Conservation (phyloP, 1,140 invertebrate genomes). For the Teleopsis dalmanni region DNA sequence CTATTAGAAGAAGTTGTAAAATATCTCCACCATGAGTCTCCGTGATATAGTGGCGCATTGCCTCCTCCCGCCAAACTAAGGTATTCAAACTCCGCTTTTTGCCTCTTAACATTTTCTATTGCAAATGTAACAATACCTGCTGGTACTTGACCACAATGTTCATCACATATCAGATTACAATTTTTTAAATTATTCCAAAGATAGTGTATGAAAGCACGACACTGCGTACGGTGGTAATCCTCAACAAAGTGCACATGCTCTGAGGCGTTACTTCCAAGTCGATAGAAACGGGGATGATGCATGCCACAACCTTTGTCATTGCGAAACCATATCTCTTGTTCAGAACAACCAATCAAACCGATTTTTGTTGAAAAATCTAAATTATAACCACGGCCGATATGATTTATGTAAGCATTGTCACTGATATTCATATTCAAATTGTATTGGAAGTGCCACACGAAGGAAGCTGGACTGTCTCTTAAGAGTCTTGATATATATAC, state of each 20-base stretch:
- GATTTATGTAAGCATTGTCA: constrained; percentile 50
- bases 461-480: constrained; percentile 49
- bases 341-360: constrained; percentile 52
- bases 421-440: constrained; percentile 39
- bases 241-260: constrained; percentile 47
- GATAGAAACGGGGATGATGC: constrained; percentile 52
- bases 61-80: constrained; percentile 18
- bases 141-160: constrained; percentile 23
- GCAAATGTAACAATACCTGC: constrained; percentile 51
- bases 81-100: constrained; percentile 28
- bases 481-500: constrained; percentile 52
- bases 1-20: constrained; percentile 52
- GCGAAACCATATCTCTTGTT: constrained; percentile 53
- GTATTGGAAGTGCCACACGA: constrained; percentile 49
- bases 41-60: constrained; percentile 19
- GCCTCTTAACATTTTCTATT: constrained; percentile 33
- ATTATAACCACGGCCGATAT: constrained; percentile 46
- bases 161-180: constrained; percentile 17
- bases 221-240: constrained; percentile 69
- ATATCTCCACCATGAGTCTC: constrained; percentile 58
- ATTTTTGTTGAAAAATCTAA: constrained; percentile 54
- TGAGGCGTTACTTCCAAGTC: constrained; percentile 43
- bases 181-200: constrained; percentile 46
- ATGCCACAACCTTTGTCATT: constrained; percentile 51
- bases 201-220: constrained; percentile 72